Percentiles rank a stretch among this genome's conserved stretches.
These are phyloP conservation scores for Papilio aristodemus DNA, from an alignment of 1,140 invertebrate species.

Conservation along the genomic window DNA sequence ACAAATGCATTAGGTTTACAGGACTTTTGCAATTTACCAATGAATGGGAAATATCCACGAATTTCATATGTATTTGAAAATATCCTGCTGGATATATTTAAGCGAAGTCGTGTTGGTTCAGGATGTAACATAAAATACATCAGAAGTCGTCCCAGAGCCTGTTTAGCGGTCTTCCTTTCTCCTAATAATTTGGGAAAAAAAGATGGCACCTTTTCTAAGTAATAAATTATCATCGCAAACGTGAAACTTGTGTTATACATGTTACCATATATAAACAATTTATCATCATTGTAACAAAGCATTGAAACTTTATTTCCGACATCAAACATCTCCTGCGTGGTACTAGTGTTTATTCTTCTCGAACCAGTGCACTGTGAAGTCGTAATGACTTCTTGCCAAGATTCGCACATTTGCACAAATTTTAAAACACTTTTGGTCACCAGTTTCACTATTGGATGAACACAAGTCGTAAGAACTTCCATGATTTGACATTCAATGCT, in stretches of 20 bases:
- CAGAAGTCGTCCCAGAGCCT: conserved; percentile 40
- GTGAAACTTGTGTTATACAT: conserved; percentile 42
- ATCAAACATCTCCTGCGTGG: conserved; percentile 41
- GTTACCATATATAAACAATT: conserved; percentile 37
- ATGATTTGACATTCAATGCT: conserved; percentile 47
- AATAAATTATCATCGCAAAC: conserved; percentile 39
- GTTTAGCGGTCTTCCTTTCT: conserved; percentile 36
- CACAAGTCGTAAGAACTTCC: conserved; percentile 15
- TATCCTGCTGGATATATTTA: background rate
- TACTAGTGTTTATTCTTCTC: conserved; percentile 37
- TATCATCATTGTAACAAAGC: conserved; percentile 38
- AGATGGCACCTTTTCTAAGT: conserved; percentile 35
- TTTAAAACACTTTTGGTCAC: conserved; percentile 43
- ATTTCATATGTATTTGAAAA: background rate
- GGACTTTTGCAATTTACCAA: conserved; percentile 40
- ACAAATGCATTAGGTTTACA: conserved; percentile 39
- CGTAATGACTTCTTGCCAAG: conserved; percentile 43
- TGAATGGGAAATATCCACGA: conserved; percentile 40
- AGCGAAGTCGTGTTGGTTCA: conserved; percentile 22
- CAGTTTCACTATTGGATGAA: conserved; percentile 28
- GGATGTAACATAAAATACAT: conserved; percentile 40
- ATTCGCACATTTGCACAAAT: conserved; percentile 35
- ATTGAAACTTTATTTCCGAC: conserved; percentile 34
- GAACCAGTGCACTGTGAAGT: conserved; percentile 37
- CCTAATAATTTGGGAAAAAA: conserved; percentile 38